Base-by-base conservation (phyloP, 2,113 vertebrate genomes). In the Catharus fuscescens region DNA sequence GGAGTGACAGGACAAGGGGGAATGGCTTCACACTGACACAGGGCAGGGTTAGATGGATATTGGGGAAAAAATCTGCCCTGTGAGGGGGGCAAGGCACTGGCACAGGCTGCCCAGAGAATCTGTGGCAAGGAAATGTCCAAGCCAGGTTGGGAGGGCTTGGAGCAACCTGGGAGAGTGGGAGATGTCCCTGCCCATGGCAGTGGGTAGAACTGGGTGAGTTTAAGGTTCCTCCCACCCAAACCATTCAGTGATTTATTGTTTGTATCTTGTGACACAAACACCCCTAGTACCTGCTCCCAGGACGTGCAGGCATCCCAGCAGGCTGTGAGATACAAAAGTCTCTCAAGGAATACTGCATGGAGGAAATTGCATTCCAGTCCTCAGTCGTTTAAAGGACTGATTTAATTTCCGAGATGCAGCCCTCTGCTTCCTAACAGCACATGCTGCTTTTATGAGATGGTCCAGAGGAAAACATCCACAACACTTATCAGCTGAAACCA, bases 401-500 rank as follows among this genome's bases (percentile, higher is more conserved):
- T 65, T 80, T 52, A 6, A 59, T 34, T 83, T 56, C 80, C 2
- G 3, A 92, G 65, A 45, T 73, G 62, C 53, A 87, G 48, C 72
- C 40, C 59, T 29, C 72, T 57, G 74, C 86, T 81, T 52, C 60
- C 62, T 19, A 76, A 76, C 11, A 82, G 73, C 81, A 76, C 70
- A 26, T 5, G 44, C 74, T 92, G 87, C 21, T 66, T 89, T 88
- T 86, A 81, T 29, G 84, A 85, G 81, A 90, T 24, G 85, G 62
- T 78, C 50, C 62, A 77, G 66, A 90, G 88, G 59, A 86, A 92
- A 93, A 90, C 66, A 83, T 12, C 36, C 86, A 87, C 28, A 61
- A 42, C 40, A 82, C 66, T 61, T 91, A 80, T 74, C 90, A 96
- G 86, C 77, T 64, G 71, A 92, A 96, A 88, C 81, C 90, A 76